Evolutionary conservation across 2,888 invertebrate genomes (phyloP), one percentile per base, ranked within the genome.

Genomic region (Asteroscopus sphinx): DNA sequence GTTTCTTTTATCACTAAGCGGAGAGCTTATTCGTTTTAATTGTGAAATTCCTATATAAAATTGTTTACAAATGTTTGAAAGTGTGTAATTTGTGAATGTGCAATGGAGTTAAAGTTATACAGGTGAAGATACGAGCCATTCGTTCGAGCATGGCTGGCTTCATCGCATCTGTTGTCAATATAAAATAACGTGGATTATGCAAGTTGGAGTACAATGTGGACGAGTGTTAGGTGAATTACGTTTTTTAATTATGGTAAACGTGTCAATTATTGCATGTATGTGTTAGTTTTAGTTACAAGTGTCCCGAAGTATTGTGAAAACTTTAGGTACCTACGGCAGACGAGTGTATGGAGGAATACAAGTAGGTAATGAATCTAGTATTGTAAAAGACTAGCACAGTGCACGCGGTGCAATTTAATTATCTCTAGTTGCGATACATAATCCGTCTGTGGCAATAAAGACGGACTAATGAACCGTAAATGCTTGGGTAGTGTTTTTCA

Each of bases 161-260:
- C 76, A 78, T 85, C 81, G 87, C 88, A 87, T 90, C 90, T 88
- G 90, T 91, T 91, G 90, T 93, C 91, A 91, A 91, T 86, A 90
- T 87, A 85, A 88, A 91, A 92, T 91, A 92, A 88, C 86, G 86
- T 89, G 91, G 89, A 94, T 92, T 93, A 92, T 92, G 92, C 93
- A 92, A 92, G 92, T 89, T 88, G 89, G 87, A 87, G 84, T 85
- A 88, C 87, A 88, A 92, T 93, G 89, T 90, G 90, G 85, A 87
- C 86, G 85, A 86, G 82, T 89, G 83, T 91, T 91, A 91, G 93
- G 92, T 93, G 92, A 92, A 92, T 89, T 72, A 75, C 40, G 76
- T 81, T 78, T 65, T 69, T 68, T 55, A 73, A 71, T 63, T 79
- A 77, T 61, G 53, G 62, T 72, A 74, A 70, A 75, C 60, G 68